Evolutionary conservation across 2,113 vertebrate genomes (phyloP).

Genomic region (Platysternon megacephalum): DNA sequence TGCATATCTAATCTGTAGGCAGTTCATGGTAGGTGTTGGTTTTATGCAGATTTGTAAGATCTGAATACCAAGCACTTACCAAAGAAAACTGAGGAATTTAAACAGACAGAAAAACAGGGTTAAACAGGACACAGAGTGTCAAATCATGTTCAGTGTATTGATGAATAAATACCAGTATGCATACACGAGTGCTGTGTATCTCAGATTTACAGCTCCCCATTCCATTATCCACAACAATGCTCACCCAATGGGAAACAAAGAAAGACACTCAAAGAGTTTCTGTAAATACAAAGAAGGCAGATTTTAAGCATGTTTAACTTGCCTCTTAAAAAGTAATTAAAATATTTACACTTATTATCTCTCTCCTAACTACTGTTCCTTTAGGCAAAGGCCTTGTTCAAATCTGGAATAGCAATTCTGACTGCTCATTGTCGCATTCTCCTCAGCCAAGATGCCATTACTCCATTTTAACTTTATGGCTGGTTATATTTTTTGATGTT

Average conservation of each 20-base stretch:
- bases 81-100: slow-evolving; percentile 78
- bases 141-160: slow-evolving; percentile 74
- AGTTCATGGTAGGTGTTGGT: slow-evolving; percentile 77
- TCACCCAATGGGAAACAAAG: slow-evolving; percentile 61
- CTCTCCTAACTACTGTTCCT: slow-evolving; percentile 52
- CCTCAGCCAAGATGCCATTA: slow-evolving; percentile 63
- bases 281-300: slow-evolving; percentile 77
- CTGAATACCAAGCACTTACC: slow-evolving; percentile 83
- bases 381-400: slow-evolving; percentile 59
- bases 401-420: slow-evolving; percentile 41
- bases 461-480: slow-evolving; percentile 55
- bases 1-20: slow-evolving; percentile 74
- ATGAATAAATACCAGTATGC: slow-evolving; percentile 79
- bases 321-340: slow-evolving; percentile 69
- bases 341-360: slow-evolving; percentile 66
- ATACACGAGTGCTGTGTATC: slow-evolving; percentile 70
- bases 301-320: slow-evolving; percentile 73
- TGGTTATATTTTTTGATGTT: slow-evolving; percentile 41
- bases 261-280: slow-evolving; percentile 66
- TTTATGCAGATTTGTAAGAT: slow-evolving; percentile 78
- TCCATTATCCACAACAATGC: slow-evolving; percentile 68
- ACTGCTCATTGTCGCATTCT: slow-evolving; percentile 42
- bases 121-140: slow-evolving; percentile 75
- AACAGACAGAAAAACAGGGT: slow-evolving; percentile 76
- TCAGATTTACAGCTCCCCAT: slow-evolving; percentile 57